These are phyloP conservation scores for Microctenopoma stevenorrisi DNA, from an alignment of 2,797 vertebrate genomes.

Conservation along the genomic window DNA sequence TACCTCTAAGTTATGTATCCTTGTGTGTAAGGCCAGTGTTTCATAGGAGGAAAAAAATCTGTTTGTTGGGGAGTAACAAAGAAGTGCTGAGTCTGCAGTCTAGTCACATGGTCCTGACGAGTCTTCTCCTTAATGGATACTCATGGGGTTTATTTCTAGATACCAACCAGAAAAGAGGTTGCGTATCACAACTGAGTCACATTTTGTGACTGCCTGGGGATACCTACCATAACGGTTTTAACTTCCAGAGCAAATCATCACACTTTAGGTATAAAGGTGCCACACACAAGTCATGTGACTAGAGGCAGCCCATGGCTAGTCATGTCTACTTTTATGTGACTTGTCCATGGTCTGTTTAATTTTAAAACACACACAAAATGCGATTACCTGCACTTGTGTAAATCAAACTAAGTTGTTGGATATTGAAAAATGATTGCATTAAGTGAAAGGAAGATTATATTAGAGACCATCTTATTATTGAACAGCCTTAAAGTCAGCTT, in stretches of 20 bases:
- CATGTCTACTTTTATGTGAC: background rate
- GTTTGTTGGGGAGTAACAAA: constrained; percentile 18
- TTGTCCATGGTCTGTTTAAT: constrained; percentile 3
- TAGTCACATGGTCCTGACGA: constrained; percentile 68
- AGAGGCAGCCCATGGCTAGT: constrained; percentile 7
- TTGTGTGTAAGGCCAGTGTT: background rate
- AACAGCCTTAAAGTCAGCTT: too few relatives aligned
- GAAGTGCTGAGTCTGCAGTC: constrained; percentile 75
- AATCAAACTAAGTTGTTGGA: background rate
- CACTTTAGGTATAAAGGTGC: constrained; percentile 22
- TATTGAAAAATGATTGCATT: background rate
- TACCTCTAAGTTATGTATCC: background rate
- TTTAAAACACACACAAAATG: background rate
- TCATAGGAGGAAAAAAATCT: constrained; percentile 43
- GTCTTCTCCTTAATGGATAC: constrained; percentile 33
- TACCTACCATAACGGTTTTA: constrained; percentile 7
- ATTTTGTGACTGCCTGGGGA: constrained; percentile 13
- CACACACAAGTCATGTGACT: constrained; percentile 70
- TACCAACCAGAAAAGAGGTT: background rate
- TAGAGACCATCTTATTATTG: background rate
- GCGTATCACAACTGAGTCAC: constrained; percentile 4
- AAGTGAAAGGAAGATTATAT: background rate
- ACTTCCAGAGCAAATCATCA: constrained; percentile 18
- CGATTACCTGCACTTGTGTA: background rate
- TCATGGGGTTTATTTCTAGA: constrained; percentile 22